A percentile compares a stretch with the other conserved stretches of the same genome.
phyloP scores from a whole-genome alignment of 2,797 vertebrate genomes.

The Protonibea diacanthus region DNA sequence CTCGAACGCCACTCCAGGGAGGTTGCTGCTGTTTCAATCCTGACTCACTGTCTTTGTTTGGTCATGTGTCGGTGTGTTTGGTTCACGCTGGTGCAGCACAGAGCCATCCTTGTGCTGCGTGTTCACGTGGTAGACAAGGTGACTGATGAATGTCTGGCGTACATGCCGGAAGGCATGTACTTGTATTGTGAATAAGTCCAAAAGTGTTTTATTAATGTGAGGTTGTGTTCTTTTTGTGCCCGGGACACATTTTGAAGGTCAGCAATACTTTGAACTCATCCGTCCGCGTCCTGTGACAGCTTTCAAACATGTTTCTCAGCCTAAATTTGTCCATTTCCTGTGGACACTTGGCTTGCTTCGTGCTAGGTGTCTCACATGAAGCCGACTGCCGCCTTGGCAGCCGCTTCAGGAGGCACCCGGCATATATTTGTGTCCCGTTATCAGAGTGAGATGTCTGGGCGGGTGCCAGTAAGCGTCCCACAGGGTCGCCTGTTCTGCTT shows the following conservation, averaged over 20 bases:
- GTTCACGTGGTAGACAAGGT: conserved; percentile 57
- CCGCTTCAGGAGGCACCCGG: conserved; percentile 34
- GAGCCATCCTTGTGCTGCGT: conserved; percentile 42
- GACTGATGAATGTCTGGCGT: conserved; percentile 35
- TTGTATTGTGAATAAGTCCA: background rate
- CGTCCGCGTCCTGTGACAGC: background rate
- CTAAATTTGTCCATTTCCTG: background rate
- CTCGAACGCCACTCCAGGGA: conserved; percentile 55
- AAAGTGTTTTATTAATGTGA: background rate
- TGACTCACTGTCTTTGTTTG: conserved; percentile 76
- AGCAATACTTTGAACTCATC: background rate
- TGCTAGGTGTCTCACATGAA: conserved; percentile 31
- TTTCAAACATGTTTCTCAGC: background rate
- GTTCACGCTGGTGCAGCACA: conserved; percentile 32
- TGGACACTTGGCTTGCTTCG: background rate
- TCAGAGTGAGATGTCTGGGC: conserved; percentile 61
- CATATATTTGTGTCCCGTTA: conserved; percentile 69
- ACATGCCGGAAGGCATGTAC: conserved; percentile 1
- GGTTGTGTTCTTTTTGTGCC: background rate
- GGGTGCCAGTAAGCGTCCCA: conserved; percentile 49
- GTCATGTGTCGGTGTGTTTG: conserved; percentile 55
- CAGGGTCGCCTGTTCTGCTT: conserved; percentile 57
- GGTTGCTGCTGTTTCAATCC: conserved; percentile 58
- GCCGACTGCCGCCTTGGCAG: conserved; percentile 33
- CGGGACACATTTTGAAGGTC: background rate